Conservation (phyloP, 2,888 invertebrate species). For the Drepana falcataria region DNA sequence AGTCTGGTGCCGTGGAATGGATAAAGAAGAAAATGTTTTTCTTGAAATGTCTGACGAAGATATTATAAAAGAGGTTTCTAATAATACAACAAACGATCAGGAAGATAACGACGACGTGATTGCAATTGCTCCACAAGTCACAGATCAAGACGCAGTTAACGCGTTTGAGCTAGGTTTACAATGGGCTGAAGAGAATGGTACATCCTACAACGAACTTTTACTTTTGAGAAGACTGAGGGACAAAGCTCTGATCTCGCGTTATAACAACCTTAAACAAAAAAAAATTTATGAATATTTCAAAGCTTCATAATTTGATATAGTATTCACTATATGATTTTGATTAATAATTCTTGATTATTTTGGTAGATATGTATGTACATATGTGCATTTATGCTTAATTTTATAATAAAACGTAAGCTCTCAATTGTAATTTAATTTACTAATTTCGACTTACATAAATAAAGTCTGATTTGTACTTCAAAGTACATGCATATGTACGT, state of each 20-base stretch:
- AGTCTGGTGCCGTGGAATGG: conserved; percentile 29
- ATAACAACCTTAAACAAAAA: conserved; percentile 15
- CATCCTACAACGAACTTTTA: conserved; percentile 24
- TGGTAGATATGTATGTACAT: conserved; percentile 10
- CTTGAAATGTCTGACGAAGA: conserved; percentile 30
- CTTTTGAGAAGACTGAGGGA: conserved; percentile 15
- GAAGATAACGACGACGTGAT: conserved; percentile 29
- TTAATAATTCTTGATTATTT: conserved; percentile 11
- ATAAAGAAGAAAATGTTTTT: conserved; percentile 26
- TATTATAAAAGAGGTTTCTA: conserved; percentile 31
- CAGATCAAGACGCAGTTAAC: conserved; percentile 17
- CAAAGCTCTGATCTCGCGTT: conserved; percentile 16
- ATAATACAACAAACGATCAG: conserved; percentile 23
- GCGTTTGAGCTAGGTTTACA: conserved; percentile 32
- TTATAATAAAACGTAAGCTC: conserved; percentile 12
- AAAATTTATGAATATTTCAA: conserved; percentile 11
- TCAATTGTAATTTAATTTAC: too few relatives aligned
- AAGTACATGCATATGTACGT: conserved; percentile 9
- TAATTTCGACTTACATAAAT: conserved; percentile 8
- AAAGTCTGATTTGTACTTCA: conserved; percentile 11
- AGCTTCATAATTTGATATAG: conserved; percentile 8
- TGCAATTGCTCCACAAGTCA: conserved; percentile 22
- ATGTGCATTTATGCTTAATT: conserved; percentile 7
- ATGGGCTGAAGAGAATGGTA: conserved; percentile 25
- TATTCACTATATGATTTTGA: not conserved